These are phyloP conservation scores for Galbula dea DNA, from an alignment of 2,113 vertebrate species.

Conservation along the genomic window DNA sequence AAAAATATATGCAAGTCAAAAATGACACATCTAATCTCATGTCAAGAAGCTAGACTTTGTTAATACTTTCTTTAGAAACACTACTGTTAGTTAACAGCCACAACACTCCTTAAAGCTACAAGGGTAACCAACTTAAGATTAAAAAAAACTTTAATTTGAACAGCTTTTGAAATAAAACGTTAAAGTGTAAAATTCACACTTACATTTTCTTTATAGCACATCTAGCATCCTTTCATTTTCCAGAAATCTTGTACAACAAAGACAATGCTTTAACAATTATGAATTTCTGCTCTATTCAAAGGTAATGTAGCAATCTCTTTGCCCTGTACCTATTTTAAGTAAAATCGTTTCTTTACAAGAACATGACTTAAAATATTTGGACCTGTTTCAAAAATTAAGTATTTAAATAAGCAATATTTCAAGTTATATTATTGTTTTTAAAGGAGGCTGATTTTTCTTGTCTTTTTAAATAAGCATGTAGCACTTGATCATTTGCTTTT, in stretches of 20 bases:
- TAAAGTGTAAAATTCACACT: neutral
- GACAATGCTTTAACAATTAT: neutral
- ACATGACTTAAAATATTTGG: neutral
- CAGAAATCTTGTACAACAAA: neutral
- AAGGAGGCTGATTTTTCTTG: neutral
- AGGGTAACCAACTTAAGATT: neutral
- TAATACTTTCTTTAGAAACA: neutral
- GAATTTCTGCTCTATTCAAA: neutral
- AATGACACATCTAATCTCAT: neutral
- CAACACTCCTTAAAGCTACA: neutral
- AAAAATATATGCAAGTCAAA: neutral
- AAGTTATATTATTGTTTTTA: neutral
- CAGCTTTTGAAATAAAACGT: neutral
- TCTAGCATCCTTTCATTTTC: neutral
- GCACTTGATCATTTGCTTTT: neutral
- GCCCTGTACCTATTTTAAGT: neutral
- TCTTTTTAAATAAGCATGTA: neutral
- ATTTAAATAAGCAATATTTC: neutral
- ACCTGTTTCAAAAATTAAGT: neutral
- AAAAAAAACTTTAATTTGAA: neutral
- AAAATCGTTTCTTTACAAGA: neutral
- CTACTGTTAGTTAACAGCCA: neutral
- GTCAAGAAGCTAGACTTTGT: neutral
- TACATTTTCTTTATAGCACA: neutral
- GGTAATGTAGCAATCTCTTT: neutral